Percentiles rank a stretch among this genome's conserved stretches.
phyloP scores from a whole-genome alignment of 64 coral and sea anemone species.

The Montipora efflorescens region DNA sequence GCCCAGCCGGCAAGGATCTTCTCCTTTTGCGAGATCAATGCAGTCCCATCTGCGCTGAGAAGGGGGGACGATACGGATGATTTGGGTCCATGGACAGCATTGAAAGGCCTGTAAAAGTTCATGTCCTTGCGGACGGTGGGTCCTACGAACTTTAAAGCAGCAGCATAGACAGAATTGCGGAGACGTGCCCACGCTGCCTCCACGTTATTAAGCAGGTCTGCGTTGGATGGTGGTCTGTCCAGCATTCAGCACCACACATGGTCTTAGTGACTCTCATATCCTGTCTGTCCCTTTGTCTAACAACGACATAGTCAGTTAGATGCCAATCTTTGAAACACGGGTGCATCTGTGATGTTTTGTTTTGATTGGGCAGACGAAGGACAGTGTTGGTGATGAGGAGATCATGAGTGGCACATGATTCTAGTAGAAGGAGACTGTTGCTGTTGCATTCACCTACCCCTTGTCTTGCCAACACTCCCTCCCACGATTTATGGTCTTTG shows the following conservation, averaged over 20 bases:
- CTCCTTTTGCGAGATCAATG: no score
- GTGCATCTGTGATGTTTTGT: constrained; percentile 19
- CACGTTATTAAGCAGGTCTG: no score
- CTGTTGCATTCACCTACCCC: constrained; percentile 1
- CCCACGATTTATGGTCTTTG: neutral
- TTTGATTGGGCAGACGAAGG: neutral
- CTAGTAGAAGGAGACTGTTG: constrained; percentile 28
- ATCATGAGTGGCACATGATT: neutral
- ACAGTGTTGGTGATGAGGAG: constrained; percentile 33
- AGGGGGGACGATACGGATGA: no score
- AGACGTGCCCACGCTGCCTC: no score
- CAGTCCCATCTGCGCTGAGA: no score
- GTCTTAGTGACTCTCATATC: constrained; percentile 13
- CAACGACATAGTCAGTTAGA: neutral
- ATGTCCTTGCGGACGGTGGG: no score
- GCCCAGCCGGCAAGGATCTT: no score
- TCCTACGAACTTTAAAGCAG: no score
- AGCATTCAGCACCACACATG: constrained; percentile 4
- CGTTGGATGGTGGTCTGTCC: neutral
- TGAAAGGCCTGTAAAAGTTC: no score
- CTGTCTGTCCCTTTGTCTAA: neutral
- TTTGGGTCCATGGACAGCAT: no score
- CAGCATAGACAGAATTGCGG: no score
- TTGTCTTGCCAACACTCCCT: neutral
- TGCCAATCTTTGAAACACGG: neutral